Evolutionary conservation across 2,113 vertebrate species (phyloP).

Genomic region (Poecile atricapillus): DNA sequence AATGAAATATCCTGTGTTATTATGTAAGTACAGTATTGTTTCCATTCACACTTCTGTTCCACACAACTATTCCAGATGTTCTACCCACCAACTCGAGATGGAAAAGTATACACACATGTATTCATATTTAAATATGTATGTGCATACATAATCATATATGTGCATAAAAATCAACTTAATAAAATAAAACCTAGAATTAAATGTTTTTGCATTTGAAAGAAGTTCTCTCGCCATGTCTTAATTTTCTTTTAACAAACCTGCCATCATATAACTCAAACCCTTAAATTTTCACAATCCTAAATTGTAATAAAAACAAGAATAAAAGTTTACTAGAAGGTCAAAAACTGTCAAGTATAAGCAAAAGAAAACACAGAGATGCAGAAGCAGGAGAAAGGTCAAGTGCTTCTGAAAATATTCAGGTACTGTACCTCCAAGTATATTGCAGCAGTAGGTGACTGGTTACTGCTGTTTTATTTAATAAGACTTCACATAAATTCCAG

Average conservation of each 20-base stretch:
- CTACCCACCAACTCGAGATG: neutral
- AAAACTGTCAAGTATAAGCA: slow-evolving; percentile 66
- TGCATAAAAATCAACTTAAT: slow-evolving; percentile 36
- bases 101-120: neutral
- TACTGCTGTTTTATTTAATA: slow-evolving; percentile 78
- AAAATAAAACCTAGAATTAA: slow-evolving; percentile 51
- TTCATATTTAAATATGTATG: neutral
- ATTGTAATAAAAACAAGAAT: slow-evolving; percentile 73
- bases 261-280: slow-evolving; percentile 58
- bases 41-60: slow-evolving; percentile 35
- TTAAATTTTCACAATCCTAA: slow-evolving; percentile 70
- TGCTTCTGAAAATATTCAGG: slow-evolving; percentile 63
- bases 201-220: slow-evolving; percentile 49
- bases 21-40: neutral
- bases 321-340: slow-evolving; percentile 72
- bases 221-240: slow-evolving; percentile 19
- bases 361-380: slow-evolving; percentile 68
- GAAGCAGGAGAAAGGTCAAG: slow-evolving; percentile 63
- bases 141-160: neutral
- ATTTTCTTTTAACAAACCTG: slow-evolving; percentile 56
- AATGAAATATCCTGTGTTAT: slow-evolving; percentile 16
- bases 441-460: slow-evolving; percentile 68
- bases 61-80: slow-evolving; percentile 35
- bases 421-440: slow-evolving; percentile 53
- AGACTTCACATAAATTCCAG: slow-evolving; percentile 71